A percentile compares a stretch with the other conserved stretches of the same genome.
phyloP scores from a whole-genome alignment of 2,113 vertebrate species.

The Pelodiscus sinensis region DNA sequence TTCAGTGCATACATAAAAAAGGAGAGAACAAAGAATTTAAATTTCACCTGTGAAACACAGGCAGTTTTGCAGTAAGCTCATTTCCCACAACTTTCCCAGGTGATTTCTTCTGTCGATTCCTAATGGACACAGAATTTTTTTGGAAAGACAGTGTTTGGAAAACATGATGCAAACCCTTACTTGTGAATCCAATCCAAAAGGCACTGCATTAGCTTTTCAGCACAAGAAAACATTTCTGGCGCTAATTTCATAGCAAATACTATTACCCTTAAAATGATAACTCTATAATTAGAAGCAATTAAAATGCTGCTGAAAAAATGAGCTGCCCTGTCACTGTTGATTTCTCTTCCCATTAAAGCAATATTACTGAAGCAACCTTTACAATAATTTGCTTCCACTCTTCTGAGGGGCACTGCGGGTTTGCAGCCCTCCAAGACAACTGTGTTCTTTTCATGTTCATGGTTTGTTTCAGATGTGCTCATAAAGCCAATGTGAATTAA shows the following conservation, averaged over 20 bases:
- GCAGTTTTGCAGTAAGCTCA: neutral
- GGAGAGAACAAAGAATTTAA: neutral
- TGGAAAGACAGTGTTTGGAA: neutral
- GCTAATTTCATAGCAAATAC: conserved; percentile 70
- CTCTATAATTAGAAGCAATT: conserved; percentile 71
- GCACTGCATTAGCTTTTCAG: conserved; percentile 23
- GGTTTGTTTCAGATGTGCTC: neutral
- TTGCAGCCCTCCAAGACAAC: neutral
- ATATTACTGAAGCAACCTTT: conserved; percentile 14
- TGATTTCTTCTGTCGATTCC: neutral
- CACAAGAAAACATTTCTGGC: conserved; percentile 37
- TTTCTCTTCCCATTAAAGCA: conserved; percentile 5
- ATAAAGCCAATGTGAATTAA: neutral
- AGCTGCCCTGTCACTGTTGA: conserved; percentile 38
- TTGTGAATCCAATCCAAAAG: neutral
- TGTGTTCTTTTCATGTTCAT: neutral
- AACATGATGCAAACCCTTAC: neutral
- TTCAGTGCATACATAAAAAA: neutral
- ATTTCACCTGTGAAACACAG: neutral
- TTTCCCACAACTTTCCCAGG: neutral
- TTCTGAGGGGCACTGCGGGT: neutral
- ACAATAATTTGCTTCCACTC: neutral
- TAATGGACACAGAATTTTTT: neutral
- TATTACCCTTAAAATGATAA: conserved; percentile 62
- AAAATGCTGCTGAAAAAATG: conserved; percentile 45